Conservation (phyloP, 2,113 vertebrate species). For the Pelobates fuscus region DNA sequence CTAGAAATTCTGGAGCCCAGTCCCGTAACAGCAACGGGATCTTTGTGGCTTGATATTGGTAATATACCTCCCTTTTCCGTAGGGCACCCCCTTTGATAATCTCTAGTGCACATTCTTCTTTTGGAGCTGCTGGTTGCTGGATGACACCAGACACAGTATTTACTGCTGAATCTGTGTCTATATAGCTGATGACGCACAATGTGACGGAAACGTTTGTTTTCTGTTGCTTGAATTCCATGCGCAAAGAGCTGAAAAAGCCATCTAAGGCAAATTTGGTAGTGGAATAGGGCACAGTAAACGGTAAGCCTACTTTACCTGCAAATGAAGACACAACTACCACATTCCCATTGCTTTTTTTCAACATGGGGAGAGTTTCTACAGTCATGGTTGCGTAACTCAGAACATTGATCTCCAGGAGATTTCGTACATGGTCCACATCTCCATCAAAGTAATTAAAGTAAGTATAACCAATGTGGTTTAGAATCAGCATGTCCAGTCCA, state of each 20-base stretch:
- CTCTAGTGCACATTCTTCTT: conserved; percentile 72
- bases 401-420: conserved; percentile 68
- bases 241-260: conserved; percentile 76
- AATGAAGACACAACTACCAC: conserved; percentile 69
- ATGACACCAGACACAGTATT: not conserved
- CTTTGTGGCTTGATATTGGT: fast-evolving
- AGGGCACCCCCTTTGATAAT: conserved; percentile 66
- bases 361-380: conserved; percentile 65
- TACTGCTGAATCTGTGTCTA: conserved; percentile 69
- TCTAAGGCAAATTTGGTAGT: conserved; percentile 77
- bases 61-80: conserved; percentile 64
- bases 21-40: conserved; percentile 35
- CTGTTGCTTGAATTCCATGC: conserved; percentile 60
- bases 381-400: conserved; percentile 70
- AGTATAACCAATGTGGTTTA: conserved; percentile 60
- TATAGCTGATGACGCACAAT: conserved; percentile 72
- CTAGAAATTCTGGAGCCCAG: conserved; percentile 56
- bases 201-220: conserved; percentile 73
- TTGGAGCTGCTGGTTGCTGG: not conserved
- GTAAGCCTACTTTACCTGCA: conserved; percentile 71
- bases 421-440: conserved; percentile 54
- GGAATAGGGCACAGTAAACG: conserved; percentile 67
- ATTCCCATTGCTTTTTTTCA: conserved; percentile 70
- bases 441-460: conserved; percentile 56
- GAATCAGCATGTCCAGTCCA: conserved; percentile 74